phyloP scores from a whole-genome alignment of 2,888 invertebrate species.

The Synanthedon formicaeformis region DNA sequence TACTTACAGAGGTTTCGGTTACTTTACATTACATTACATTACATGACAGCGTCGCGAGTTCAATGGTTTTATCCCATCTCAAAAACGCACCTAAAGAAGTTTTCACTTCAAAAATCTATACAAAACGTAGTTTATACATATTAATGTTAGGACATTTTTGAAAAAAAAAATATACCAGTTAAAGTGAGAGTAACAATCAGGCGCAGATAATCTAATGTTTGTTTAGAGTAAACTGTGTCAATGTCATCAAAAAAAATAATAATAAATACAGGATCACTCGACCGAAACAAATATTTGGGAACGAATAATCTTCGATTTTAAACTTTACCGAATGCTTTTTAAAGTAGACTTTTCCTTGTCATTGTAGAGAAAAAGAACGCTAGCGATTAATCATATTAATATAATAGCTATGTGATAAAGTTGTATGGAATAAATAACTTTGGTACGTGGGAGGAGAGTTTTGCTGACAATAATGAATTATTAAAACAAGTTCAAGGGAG shows the following conservation, averaged over 20 bases:
- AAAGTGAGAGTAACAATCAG: too few species aligned
- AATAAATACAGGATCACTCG: background rate
- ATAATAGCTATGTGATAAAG: conserved; percentile 7
- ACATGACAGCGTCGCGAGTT: too few species aligned
- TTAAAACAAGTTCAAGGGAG: conserved; percentile 26
- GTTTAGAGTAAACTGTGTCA: background rate
- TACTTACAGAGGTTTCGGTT: too few species aligned
- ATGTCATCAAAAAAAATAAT: background rate
- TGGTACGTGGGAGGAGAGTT: conserved; percentile 3
- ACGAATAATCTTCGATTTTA: background rate
- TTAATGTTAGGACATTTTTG: too few species aligned
- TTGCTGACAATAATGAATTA: conserved; percentile 6
- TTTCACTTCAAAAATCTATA: too few species aligned
- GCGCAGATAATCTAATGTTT: background rate
- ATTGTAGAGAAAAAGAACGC: background rate
- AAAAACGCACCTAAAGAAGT: too few species aligned
- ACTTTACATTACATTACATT: too few species aligned
- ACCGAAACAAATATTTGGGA: background rate
- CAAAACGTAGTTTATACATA: too few species aligned
- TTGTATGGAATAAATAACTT: conserved; percentile 2
- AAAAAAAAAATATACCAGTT: too few species aligned
- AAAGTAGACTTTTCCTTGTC: background rate
- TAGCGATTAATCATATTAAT: conserved; percentile 6
- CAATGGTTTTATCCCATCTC: too few species aligned
- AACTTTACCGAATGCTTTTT: background rate